Conservation (phyloP, 2,113 vertebrate species). For the Blennius ocellaris region DNA sequence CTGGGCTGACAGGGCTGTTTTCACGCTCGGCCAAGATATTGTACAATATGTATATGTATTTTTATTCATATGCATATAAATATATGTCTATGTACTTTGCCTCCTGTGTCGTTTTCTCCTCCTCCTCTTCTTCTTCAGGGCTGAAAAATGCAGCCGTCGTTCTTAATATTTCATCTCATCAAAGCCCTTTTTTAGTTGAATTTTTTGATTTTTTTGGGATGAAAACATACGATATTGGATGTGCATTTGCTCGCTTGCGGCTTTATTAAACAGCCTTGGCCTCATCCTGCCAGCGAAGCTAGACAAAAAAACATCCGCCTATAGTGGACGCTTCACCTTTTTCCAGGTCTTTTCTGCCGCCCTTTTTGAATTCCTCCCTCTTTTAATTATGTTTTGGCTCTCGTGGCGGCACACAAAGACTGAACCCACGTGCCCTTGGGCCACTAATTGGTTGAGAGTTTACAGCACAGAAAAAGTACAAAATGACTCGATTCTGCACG, state of each 20-base stretch:
- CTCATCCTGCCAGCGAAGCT: not conserved
- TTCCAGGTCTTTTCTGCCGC: conserved; percentile 18
- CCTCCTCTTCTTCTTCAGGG: conserved; percentile 1
- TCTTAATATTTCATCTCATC: too few species aligned
- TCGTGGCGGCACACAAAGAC: conserved; percentile 6
- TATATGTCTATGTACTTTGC: conserved; percentile 86
- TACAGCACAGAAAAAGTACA: conserved; percentile 7
- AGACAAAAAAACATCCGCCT: conserved; percentile 22
- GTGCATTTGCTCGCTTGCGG: conserved; percentile 3
- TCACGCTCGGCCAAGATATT: conserved; percentile 81
- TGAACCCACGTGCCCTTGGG: conserved; percentile 43
- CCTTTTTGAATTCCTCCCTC: conserved; percentile 19
- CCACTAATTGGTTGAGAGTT: conserved; percentile 44
- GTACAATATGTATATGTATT: conserved; percentile 87
- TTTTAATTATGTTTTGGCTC: conserved; percentile 33
- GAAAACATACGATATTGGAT: not conserved
- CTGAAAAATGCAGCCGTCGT: not conserved
- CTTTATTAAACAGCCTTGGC: conserved; percentile 57
- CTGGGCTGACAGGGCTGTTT: conserved; percentile 79
- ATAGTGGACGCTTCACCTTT: conserved; percentile 27
- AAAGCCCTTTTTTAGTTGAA: not conserved
- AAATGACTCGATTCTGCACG: not conserved
- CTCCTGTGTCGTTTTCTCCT: conserved; percentile 48
- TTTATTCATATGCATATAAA: conserved; percentile 89
- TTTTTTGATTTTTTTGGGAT: not conserved